phyloP scores from a whole-genome alignment of 2,888 invertebrate species.

The Capitulum mitella region DNA sequence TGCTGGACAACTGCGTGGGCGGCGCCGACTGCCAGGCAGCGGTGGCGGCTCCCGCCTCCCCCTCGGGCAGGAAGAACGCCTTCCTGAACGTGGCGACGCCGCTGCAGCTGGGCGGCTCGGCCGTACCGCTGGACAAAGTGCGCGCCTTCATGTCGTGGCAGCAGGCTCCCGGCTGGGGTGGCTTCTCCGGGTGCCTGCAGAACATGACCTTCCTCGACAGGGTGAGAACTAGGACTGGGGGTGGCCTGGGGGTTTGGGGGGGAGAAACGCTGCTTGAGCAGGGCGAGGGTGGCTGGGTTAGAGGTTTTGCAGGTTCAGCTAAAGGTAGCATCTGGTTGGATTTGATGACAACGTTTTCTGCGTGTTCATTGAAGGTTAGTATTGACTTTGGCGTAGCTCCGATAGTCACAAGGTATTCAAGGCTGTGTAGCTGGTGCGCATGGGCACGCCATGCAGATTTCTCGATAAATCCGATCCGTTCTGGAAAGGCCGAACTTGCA shows the following conservation, averaged over 20 bases:
- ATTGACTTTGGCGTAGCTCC: no score
- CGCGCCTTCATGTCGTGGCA: constrained; percentile 61
- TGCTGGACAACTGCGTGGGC: constrained; percentile 57
- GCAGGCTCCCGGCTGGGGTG: constrained; percentile 58
- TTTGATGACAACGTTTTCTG: no score
- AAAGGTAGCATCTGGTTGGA: no score
- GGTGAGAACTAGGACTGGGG: constrained; percentile 27
- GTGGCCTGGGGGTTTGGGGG: neutral
- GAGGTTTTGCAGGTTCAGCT: no score
- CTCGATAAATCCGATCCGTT: no score
- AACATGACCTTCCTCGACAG: constrained; percentile 69
- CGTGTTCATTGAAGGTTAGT: no score
- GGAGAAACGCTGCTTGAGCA: neutral
- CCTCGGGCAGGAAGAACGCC: constrained; percentile 1
- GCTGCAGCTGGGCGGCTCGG: constrained; percentile 73
- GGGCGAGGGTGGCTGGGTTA: neutral
- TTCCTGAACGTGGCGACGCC: constrained; percentile 76
- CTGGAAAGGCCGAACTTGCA: no score
- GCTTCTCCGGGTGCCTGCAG: constrained; percentile 81
- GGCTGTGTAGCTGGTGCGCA: no score
- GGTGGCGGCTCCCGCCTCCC: neutral
- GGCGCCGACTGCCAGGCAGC: neutral
- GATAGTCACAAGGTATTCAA: no score
- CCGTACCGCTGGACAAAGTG: constrained; percentile 57
- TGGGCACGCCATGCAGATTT: no score